Base-by-base conservation (phyloP, 2,888 invertebrate genomes). In the Dione vanillae region DNA sequence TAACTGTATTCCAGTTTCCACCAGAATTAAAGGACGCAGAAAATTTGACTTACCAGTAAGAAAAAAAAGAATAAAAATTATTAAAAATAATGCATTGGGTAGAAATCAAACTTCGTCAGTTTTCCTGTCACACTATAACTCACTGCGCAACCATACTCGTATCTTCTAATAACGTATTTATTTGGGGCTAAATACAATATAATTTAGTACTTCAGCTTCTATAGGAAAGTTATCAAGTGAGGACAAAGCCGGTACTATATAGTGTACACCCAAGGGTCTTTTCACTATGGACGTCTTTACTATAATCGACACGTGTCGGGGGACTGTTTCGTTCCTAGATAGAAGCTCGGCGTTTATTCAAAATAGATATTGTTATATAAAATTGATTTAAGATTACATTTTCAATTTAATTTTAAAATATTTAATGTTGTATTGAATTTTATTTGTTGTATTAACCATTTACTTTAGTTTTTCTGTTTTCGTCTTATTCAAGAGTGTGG, bases 351-450 rank as follows among this genome's bases (percentile, higher is more conserved):
- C 56, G 56, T 16, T 56, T 40, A 56, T 56, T 56, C 56, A 56
- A 56, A 56, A 56, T 37, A 56, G n/a, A 56, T 19, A 56, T 40
- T 56, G 40, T 56, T 56, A 40, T 56, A 16, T 40, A 16, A 56
- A 56, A 56, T 40, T 56, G 56, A 56, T 56, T 56, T 56, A 40
- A 40, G 37, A 56, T 56, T 40, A 56, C 37, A 56, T 56, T 37
- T 56, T 56, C 11, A 9, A 12, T 40, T 40, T 56, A 8, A 0
- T 56, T 16, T 40, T 16, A 0, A 40, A 56, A 56, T 56, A 37
- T 27, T 27, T 27, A 27, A 27, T 27, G 2, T 27, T 27, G 27
- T 27, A 27, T 27, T 27, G 27, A 27, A 2, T 27, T 27, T 27
- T 27, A 27, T 27, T 27, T 27, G 5, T 27, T 5, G 2, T 27